Base-by-base conservation (phyloP, 2,113 vertebrate species). In the Rhizomys pruinosus region DNA sequence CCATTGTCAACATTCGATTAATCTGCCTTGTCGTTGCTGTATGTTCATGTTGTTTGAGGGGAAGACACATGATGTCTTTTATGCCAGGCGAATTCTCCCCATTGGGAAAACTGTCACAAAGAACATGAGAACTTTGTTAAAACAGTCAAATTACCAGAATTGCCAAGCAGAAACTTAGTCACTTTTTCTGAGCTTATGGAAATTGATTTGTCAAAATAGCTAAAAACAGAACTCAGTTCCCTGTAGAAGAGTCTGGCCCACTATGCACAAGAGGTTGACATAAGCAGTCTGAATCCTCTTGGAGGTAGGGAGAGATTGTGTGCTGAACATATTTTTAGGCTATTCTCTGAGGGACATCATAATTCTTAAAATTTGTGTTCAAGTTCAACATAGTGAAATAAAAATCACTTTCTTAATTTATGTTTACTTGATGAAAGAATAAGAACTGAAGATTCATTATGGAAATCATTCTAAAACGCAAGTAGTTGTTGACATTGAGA, bases 351-450 rank as follows among this genome's bases (percentile, higher is more conserved):
- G 37, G 13, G 9, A 66, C 6, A 73, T 76, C 82, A 72, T 89
- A 61, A 57, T 81, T n/a, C 88, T 96, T 39, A 92, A 95, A 89
- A n/a, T 44, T 12, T 72, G 12, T n/a, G 37, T 61, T 91, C 82
- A 81, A 71, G 63, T 7, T 64, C 7, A 93, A 29, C 78, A 90
- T 17, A 82, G 10, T 34, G 3, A 87, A 93, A 87, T 77, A 92
- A 91, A 88, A 90, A 78, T 52, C 3, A 85, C 39, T 39, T 93
- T 80, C 52, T 90, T 88, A 71, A 32, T 39, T 91, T 90, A 39
- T 80, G 9, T 64, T 86, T 17, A 78, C 34, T 79, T 79, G 15
- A 55, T 52, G 44, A 68, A 85, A 73, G 22, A 89, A 16, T 59
- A 80, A 82, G 19, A 57, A 13, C n/a, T 73, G 80, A 52, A 78